These are phyloP conservation scores for Lingula anatina DNA, from an alignment of 2,888 invertebrate genomes.

Conservation along the genomic window DNA sequence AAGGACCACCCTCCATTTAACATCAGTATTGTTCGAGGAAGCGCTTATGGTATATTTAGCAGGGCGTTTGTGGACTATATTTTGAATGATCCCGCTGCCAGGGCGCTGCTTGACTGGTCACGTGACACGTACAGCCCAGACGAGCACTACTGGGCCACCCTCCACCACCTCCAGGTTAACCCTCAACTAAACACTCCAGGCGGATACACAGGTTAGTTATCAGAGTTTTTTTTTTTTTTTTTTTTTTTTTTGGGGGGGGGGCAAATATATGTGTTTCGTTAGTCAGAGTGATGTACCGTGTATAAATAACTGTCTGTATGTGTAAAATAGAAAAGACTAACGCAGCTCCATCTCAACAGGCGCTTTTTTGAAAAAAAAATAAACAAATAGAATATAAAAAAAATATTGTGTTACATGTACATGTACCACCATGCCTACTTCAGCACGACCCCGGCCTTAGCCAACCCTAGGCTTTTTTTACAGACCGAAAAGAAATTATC, in stretches of 20 bases:
- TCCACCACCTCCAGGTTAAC: slow-evolving; percentile 36
- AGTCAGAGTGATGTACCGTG: too few species aligned
- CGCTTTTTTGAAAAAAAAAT: too few species aligned
- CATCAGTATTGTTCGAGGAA: slow-evolving; percentile 38
- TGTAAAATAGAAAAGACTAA: too few species aligned
- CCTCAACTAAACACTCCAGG: slow-evolving; percentile 37
- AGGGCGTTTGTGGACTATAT: slow-evolving; percentile 42
- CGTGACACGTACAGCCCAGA: slow-evolving; percentile 41
- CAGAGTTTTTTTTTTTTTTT: background rate
- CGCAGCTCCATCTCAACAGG: too few species aligned
- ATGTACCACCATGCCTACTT: too few species aligned
- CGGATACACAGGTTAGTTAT: slow-evolving; percentile 31
- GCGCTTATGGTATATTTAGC: slow-evolving; percentile 47
- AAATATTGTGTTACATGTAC: too few species aligned
- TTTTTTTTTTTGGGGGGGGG: too few species aligned
- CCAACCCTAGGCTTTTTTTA: too few species aligned
- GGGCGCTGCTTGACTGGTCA: slow-evolving; percentile 41
- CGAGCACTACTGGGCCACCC: slow-evolving; percentile 49
- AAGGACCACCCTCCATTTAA: slow-evolving; percentile 21
- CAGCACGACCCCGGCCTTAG: too few species aligned
- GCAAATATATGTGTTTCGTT: too few species aligned
- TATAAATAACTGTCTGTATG: too few species aligned
- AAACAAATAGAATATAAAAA: too few species aligned
- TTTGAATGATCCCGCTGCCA: slow-evolving; percentile 24
- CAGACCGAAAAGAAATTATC: slow-evolving; percentile 3